Evolutionary conservation across 2,888 invertebrate genomes (phyloP), one percentile per base, ranked within the genome.

Genomic region (Epinotia bilunana): DNA sequence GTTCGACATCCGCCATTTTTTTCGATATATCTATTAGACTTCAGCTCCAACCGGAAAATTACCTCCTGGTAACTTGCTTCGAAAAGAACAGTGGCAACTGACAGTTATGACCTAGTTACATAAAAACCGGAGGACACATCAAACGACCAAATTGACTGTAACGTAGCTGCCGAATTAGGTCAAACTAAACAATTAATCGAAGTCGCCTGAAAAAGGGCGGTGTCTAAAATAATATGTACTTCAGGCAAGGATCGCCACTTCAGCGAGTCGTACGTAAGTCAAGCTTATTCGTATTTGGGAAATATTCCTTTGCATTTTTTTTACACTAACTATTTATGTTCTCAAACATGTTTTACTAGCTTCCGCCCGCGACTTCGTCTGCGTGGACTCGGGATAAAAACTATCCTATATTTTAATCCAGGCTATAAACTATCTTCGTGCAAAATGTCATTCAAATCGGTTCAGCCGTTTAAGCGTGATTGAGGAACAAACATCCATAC

Each of bases 111-210:
- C 6, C 33, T 3, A 16, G 46, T 13, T 49, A 46, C 49, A 49
- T 49, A 11, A 43, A 43, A 49, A 49, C 4, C 13, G 3, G 3
- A 49, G 2, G 20, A 11, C 18, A 55, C 6, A n/a, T 55, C 55
- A 18, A 55, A 18, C 55, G 12, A 18, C 12, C n/a, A 46, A 63
- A 63, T 63, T 46, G 43, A 46, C 20, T 20, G 20, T 46, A 20
- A 3, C 20, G 13, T 46, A 46, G 16, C n/a, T 11, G n/a, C 16
- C 65, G 16, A 69, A 46, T 58, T 69, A 20, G 68, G 68, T 69
- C 68, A 57, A 20, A 13, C 9, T 28, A 20, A 20, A 33, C 43
- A 69, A 69, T 69, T 58, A 69, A 69, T 69, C 68, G 68, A 60
- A 58, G 68, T 58, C 43, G 43, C 57, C 43, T 57, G 68, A 3